Percentiles rank a stretch among this genome's conserved stretches.
Evolutionary conservation across 2,113 vertebrate species (phyloP).

Genomic region (Sinocyclocheilus anshuiensis): DNA sequence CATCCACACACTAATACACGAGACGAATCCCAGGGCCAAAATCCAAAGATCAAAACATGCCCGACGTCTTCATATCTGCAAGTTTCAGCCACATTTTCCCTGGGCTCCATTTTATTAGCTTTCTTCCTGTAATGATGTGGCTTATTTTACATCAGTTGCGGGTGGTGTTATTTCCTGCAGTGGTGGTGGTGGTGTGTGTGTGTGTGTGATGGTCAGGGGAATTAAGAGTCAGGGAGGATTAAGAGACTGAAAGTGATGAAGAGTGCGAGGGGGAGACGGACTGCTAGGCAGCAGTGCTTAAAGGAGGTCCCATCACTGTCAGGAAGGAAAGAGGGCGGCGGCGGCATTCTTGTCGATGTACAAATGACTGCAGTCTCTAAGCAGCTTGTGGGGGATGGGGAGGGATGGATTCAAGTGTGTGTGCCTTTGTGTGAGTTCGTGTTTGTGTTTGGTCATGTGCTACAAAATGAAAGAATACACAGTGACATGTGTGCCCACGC

Average conservation of each 20-base stretch:
- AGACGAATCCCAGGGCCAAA: slow-evolving; percentile 19
- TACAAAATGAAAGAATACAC: slow-evolving; percentile 13
- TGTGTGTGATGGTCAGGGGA: slow-evolving; percentile 28
- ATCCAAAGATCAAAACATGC: slow-evolving; percentile 10
- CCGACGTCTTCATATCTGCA: slow-evolving; percentile 13
- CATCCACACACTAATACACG: not conserved
- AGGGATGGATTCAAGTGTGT: slow-evolving; percentile 1
- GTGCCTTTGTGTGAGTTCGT: not conserved
- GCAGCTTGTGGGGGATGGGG: slow-evolving; percentile 23
- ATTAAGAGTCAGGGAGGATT: slow-evolving; percentile 45
- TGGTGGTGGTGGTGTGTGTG: not conserved
- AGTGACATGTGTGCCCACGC: not conserved
- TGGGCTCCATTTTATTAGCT: slow-evolving; percentile 22
- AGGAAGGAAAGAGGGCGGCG: not conserved
- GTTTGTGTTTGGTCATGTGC: slow-evolving; percentile 6
- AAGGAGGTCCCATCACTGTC: slow-evolving; percentile 43
- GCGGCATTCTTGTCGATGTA: slow-evolving; percentile 17
- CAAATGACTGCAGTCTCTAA: slow-evolving; percentile 36
- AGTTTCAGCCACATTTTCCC: slow-evolving; percentile 24
- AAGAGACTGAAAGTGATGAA: slow-evolving; percentile 45
- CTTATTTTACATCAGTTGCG: slow-evolving; percentile 39
- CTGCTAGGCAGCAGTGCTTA: slow-evolving; percentile 23
- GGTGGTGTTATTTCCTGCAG: slow-evolving; percentile 44
- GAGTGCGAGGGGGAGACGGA: slow-evolving; percentile 12
- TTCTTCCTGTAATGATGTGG: slow-evolving; percentile 40